A percentile compares a stretch with the other conserved stretches of the same genome.
Conservation (phyloP, 2,113 vertebrate genomes). For the Syrrhaptes paradoxus region DNA sequence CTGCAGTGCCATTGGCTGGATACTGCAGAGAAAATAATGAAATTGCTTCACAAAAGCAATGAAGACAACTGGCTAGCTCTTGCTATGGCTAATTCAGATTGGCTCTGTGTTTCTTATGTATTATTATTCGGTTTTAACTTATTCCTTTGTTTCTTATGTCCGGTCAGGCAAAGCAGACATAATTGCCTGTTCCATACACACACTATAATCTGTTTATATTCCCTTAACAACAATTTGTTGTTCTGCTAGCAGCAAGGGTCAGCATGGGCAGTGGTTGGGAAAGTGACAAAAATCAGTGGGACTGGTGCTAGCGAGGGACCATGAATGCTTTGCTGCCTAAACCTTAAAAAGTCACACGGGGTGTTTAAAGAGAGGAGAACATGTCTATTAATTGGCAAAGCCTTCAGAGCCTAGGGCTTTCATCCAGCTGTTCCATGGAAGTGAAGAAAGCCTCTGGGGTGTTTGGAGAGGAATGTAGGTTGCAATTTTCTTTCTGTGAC, state of each 20-base stretch:
- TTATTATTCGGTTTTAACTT: background rate
- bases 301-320: background rate
- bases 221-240: background rate
- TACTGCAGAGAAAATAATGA: slow-evolving; percentile 30
- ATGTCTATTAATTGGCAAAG: slow-evolving; percentile 7
- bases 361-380: slow-evolving; percentile 17
- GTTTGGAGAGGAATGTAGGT: background rate
- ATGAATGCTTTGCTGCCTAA: background rate
- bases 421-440: background rate
- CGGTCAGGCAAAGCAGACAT: background rate
- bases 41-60: slow-evolving; percentile 1
- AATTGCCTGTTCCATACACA: background rate
- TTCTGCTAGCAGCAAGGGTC: background rate
- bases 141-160: background rate
- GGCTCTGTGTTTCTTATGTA: background rate
- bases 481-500: background rate
- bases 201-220: background rate
- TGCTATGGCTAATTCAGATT: background rate
- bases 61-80: background rate
- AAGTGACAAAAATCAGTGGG: slow-evolving; percentile 23
- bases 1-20: slow-evolving; percentile 19
- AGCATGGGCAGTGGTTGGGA: background rate
- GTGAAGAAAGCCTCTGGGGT: background rate
- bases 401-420: background rate
- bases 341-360: slow-evolving; percentile 6